These are phyloP conservation scores for Sesia bembeciformis DNA, from an alignment of 2,888 invertebrate genomes.

Conservation along the genomic window DNA sequence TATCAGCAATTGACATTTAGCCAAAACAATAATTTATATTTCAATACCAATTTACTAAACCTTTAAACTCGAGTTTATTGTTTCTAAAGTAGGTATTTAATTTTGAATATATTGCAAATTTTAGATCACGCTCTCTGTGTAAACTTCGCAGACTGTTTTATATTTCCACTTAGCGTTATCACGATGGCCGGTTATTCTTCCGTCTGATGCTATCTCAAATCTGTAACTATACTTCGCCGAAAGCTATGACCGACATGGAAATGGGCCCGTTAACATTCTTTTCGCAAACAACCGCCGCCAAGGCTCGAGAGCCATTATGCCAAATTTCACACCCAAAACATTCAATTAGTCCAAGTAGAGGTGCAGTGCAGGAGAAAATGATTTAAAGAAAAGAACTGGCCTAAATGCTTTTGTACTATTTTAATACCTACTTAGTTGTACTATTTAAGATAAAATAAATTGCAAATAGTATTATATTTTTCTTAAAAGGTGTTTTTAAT, in stretches of 20 bases:
- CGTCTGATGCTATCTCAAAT: slow-evolving; percentile 25
- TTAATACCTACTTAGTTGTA: too few species aligned
- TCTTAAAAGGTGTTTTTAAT: background rate
- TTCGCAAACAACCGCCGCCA: slow-evolving; percentile 42
- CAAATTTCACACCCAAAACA: slow-evolving; percentile 45
- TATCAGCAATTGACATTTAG: too few species aligned
- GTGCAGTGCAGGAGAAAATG: too few species aligned
- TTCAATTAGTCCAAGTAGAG: background rate
- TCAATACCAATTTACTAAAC: too few species aligned
- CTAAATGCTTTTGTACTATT: too few species aligned
- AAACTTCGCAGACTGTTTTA: too few species aligned
- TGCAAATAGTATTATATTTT: background rate
- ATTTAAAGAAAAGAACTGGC: too few species aligned
- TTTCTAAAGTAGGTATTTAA: too few species aligned
- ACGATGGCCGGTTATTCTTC: slow-evolving; percentile 26
- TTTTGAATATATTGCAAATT: too few species aligned
- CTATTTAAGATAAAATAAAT: background rate
- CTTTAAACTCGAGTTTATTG: too few species aligned
- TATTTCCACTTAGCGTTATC: slow-evolving; percentile 5
- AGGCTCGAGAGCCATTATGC: slow-evolving; percentile 39
- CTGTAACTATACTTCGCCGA: slow-evolving; percentile 16
- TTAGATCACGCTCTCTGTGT: too few species aligned
- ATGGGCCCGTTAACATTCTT: slow-evolving; percentile 54
- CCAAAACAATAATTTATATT: too few species aligned
- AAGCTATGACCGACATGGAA: slow-evolving; percentile 34